phyloP scores from a whole-genome alignment of 2,113 vertebrate species.

The Pterophyllum scalare region DNA sequence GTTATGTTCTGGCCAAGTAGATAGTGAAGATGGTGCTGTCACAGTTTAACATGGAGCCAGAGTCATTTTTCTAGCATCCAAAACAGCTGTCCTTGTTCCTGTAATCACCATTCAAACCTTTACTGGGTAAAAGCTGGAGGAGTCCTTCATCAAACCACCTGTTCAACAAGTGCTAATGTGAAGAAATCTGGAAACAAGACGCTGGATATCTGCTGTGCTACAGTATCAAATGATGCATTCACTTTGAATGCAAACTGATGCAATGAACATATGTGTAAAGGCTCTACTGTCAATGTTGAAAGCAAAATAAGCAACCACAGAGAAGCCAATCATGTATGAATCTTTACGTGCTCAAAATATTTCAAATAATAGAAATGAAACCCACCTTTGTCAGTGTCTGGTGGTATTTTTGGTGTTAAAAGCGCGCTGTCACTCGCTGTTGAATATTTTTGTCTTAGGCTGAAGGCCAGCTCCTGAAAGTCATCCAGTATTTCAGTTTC shows the following conservation, averaged over 20 bases:
- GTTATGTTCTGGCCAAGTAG: background rate
- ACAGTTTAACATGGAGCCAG: no score
- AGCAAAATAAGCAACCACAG: background rate
- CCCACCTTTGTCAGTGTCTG: slow-evolving; percentile 62
- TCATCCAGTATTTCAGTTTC: slow-evolving; percentile 88
- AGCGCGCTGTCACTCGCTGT: slow-evolving; percentile 77
- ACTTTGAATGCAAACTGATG: slow-evolving; percentile 7
- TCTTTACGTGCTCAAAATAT: background rate
- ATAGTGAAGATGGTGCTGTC: no score
- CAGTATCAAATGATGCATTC: slow-evolving; percentile 18
- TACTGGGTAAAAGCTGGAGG: no score
- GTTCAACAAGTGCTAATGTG: no score
- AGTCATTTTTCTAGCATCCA: no score
- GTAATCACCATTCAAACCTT: no score
- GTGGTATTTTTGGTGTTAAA: slow-evolving; percentile 48
- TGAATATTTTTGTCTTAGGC: slow-evolving; percentile 86
- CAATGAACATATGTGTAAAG: background rate
- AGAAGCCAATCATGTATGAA: background rate
- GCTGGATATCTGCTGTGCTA: background rate
- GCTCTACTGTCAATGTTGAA: background rate
- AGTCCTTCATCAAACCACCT: no score
- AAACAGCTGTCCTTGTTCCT: no score
- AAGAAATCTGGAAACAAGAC: slow-evolving; percentile 21
- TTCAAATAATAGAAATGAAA: slow-evolving; percentile 14
- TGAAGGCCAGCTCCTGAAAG: slow-evolving; percentile 91